Evolutionary conservation across 2,888 invertebrate genomes (phyloP).

Genomic region (Scrobipalpa atriplicella): DNA sequence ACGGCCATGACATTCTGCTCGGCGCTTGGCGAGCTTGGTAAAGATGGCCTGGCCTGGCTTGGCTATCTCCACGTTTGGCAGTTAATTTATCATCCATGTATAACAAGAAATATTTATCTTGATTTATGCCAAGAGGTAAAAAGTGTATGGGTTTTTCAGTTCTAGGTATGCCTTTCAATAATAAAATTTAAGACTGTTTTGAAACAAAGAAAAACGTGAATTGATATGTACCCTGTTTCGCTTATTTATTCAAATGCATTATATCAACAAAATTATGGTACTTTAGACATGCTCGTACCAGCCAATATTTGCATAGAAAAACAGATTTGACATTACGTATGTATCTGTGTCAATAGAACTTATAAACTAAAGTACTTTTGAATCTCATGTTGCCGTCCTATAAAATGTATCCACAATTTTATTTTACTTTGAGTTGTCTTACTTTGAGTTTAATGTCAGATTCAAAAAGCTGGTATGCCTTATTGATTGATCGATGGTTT

Average conservation of each 20-base stretch:
- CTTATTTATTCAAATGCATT: background rate
- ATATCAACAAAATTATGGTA: background rate
- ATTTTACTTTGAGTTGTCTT: too few species aligned
- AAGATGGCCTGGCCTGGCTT: slow-evolving; percentile 6
- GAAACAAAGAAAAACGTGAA: too few species aligned
- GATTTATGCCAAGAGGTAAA: background rate
- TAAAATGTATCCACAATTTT: too few species aligned
- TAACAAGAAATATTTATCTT: background rate
- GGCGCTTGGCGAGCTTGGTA: slow-evolving; percentile 2
- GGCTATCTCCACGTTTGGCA: slow-evolving; percentile 5
- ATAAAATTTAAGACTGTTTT: too few species aligned
- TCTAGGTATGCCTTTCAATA: too few species aligned
- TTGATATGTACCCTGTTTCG: background rate
- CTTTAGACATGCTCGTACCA: background rate
- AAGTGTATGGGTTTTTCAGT: too few species aligned
- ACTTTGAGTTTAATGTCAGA: too few species aligned
- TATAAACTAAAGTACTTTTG: background rate
- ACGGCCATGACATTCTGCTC: slow-evolving; percentile 26
- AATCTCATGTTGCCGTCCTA: background rate
- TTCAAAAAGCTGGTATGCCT: too few species aligned
- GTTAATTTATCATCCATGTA: slow-evolving; percentile 15
- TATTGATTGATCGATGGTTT: slow-evolving; percentile 21
- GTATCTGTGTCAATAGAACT: slow-evolving; percentile 12
- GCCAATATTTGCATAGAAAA: slow-evolving; percentile 4
- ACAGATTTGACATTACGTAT: background rate